phyloP scores from a whole-genome alignment of 1,140 invertebrate genomes.

The Ladona fulva region DNA sequence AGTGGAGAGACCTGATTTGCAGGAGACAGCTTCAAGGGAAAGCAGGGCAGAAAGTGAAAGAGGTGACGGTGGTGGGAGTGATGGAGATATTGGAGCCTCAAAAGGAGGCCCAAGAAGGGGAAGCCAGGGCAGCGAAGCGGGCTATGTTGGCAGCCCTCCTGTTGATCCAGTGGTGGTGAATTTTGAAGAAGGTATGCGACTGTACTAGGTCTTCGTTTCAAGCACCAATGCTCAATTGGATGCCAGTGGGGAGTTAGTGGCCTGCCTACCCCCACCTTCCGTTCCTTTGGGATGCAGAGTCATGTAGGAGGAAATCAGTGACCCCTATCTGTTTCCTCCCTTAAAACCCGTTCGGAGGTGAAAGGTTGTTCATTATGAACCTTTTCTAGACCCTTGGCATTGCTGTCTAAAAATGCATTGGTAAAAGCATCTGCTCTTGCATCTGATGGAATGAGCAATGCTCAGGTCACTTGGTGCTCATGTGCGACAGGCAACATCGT shows the following conservation, averaged over 20 bases:
- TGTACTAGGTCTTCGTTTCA: conserved; percentile 44
- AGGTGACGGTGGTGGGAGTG: background rate
- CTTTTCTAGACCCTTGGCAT: too few relatives aligned
- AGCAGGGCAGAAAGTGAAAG: background rate
- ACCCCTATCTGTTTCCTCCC: background rate
- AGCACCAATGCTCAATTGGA: conserved; percentile 4
- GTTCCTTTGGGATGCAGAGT: background rate
- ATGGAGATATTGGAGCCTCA: background rate
- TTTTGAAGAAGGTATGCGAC: conserved; percentile 69
- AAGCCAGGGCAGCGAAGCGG: conserved; percentile 34
- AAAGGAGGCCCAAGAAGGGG: conserved; percentile 3
- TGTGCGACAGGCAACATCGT: background rate
- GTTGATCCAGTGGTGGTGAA: conserved; percentile 60
- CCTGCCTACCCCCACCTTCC: background rate
- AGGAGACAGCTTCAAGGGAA: background rate
- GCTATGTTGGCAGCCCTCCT: conserved; percentile 37
- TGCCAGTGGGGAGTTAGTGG: background rate
- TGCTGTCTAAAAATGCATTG: too few relatives aligned
- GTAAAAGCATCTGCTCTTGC: background rate
- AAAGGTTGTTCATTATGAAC: background rate
- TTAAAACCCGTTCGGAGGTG: background rate
- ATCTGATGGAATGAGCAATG: background rate
- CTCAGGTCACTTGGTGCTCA: background rate
- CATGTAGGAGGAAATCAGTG: background rate
- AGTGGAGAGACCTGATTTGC: background rate